A percentile compares a stretch with the other conserved stretches of the same genome.
These are phyloP conservation scores for Mechanitis mazaeus DNA, from an alignment of 2,888 invertebrate genomes.

Conservation along the genomic window DNA sequence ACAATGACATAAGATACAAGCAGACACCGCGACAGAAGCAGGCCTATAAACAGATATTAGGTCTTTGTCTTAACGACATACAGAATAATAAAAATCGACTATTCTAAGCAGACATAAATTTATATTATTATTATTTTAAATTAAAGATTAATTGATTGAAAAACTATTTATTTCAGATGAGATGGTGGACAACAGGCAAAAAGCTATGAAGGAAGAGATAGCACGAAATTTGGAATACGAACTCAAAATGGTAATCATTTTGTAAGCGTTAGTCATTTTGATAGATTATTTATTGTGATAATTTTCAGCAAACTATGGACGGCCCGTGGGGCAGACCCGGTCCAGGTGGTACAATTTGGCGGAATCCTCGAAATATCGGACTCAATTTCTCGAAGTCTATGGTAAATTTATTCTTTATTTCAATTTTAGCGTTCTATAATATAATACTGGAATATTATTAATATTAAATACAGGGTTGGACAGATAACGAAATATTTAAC, in stretches of 20 bases:
- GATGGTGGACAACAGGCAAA: constrained; percentile 74
- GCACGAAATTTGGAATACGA: constrained; percentile 67
- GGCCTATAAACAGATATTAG: constrained; percentile 78
- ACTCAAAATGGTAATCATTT: constrained; percentile 72
- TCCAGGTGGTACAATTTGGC: constrained; percentile 84
- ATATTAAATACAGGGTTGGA: constrained; percentile 58
- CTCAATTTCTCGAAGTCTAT: constrained; percentile 85
- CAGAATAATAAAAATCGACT: too few species aligned
- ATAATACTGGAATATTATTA: constrained; percentile 4
- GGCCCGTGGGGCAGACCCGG: constrained; percentile 82
- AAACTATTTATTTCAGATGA: constrained; percentile 66
- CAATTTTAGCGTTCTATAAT: background rate
- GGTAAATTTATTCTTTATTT: constrained; percentile 63
- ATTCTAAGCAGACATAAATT: too few species aligned
- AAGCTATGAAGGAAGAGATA: constrained; percentile 65
- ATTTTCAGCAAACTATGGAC: constrained; percentile 54
- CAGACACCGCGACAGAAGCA: constrained; percentile 74
- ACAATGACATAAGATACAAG: constrained; percentile 82
- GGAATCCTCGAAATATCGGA: constrained; percentile 83
- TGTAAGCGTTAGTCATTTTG: background rate
- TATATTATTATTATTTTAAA: too few species aligned
- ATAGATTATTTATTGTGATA: constrained; percentile 28
- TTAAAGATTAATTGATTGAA: background rate
- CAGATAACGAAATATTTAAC: constrained; percentile 61
- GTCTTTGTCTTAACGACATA: constrained; percentile 40